phyloP scores from a whole-genome alignment of 2,888 invertebrate genomes.

The Tiliacea aurago region DNA sequence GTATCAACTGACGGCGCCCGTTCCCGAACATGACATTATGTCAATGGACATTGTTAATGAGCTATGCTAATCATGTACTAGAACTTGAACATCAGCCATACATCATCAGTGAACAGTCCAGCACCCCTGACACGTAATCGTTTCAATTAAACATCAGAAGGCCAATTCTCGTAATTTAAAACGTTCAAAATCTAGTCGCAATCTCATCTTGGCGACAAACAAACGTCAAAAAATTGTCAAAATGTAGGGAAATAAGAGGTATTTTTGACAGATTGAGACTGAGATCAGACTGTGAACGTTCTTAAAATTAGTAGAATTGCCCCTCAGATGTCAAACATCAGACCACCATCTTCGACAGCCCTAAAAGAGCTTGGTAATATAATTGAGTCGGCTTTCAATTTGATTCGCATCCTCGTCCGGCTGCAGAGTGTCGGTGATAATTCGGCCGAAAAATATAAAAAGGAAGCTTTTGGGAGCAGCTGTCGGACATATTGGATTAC shows the following conservation, averaged over 20 bases:
- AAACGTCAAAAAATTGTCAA: no score
- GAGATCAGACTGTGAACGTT: no score
- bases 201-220: no score
- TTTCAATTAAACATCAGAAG: background rate
- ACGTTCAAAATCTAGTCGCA: no score
- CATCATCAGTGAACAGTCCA: background rate
- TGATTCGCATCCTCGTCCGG: slow-evolving; percentile 88
- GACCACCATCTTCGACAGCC: slow-evolving; percentile 71
- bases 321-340: slow-evolving; percentile 16
- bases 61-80: background rate
- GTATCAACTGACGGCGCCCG: no score
- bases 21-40: no score
- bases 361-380: slow-evolving; percentile 84
- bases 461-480: slow-evolving; percentile 82
- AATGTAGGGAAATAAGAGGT: no score
- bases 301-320: no score
- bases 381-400: slow-evolving; percentile 91
- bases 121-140: background rate
- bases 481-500: slow-evolving; percentile 89
- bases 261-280: no score
- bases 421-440: slow-evolving; percentile 89
- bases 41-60: background rate
- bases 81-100: background rate
- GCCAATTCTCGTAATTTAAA: no score
- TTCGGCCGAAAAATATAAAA: slow-evolving; percentile 90